Evolutionary conservation across 2,888 invertebrate genomes (phyloP).

Genomic region (Microctonus hyperodae): DNA sequence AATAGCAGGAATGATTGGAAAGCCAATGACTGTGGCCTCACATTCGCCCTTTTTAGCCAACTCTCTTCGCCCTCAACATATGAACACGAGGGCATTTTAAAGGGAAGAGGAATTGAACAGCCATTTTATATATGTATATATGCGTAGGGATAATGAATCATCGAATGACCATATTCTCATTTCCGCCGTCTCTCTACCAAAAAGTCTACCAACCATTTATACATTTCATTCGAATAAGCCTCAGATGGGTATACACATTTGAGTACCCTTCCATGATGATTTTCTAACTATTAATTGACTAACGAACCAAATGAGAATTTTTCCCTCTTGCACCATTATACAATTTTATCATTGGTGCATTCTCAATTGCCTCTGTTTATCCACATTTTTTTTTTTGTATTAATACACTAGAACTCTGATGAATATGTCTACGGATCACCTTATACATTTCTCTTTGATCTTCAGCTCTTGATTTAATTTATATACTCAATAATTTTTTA

Average conservation of each 20-base stretch:
- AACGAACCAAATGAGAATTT: constrained; percentile 60
- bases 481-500: too few relatives aligned
- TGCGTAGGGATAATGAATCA: constrained; percentile 51
- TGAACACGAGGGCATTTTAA: background rate
- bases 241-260: constrained; percentile 34
- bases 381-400: constrained; percentile 38
- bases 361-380: too few relatives aligned
- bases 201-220: constrained; percentile 5
- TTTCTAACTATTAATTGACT: constrained; percentile 63
- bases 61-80: constrained; percentile 5
- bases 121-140: background rate
- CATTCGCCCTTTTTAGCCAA: constrained; percentile 36
- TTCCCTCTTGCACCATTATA: constrained; percentile 35
- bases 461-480: constrained; percentile 29
- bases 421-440: constrained; percentile 16
- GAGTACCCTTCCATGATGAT: constrained; percentile 57
- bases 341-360: constrained; percentile 29
- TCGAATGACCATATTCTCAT: constrained; percentile 56
- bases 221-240: background rate
- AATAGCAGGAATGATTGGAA: constrained; percentile 62
- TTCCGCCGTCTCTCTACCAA: constrained; percentile 33
- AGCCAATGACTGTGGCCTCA: constrained; percentile 54
- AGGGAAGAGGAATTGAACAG: constrained; percentile 19
- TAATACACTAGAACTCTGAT: constrained; percentile 27
- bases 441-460: constrained; percentile 31